These are phyloP conservation scores for Vombatus ursinus DNA, from an alignment of 2,113 vertebrate genomes.

Conservation along the genomic window DNA sequence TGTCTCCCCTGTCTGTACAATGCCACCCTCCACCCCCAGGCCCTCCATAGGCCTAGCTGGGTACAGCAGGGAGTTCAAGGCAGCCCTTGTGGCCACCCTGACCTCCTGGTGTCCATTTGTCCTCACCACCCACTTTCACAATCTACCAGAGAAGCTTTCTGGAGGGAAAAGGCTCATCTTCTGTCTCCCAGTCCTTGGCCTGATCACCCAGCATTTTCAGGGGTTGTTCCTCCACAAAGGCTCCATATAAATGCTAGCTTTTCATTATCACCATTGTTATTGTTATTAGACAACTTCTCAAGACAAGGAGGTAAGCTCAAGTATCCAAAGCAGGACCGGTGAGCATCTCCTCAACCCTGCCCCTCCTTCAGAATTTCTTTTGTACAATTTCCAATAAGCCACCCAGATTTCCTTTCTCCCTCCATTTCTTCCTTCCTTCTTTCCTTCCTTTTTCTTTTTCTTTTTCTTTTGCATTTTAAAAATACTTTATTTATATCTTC, in stretches of 20 bases:
- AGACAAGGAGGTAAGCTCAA: too few relatives aligned
- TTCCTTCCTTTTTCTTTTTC: too few relatives aligned
- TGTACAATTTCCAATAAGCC: not conserved
- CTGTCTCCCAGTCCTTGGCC: not conserved
- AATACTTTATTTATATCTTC: too few relatives aligned
- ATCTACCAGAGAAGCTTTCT: not conserved
- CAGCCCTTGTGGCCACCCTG: too few relatives aligned
- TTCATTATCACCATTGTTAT: not conserved
- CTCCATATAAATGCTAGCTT: not conserved
- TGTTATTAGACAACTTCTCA: not conserved
- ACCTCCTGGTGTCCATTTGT: too few relatives aligned
- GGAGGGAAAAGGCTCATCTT: not conserved
- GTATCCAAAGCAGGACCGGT: too few relatives aligned
- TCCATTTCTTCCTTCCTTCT: rapidly evolving
- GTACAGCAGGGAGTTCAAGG: too few relatives aligned
- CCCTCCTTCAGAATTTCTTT: not conserved
- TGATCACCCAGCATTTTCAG: not conserved
- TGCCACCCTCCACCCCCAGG: not conserved
- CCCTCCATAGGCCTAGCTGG: not conserved
- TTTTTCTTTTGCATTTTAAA: too few relatives aligned
- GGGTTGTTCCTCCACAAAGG: too few relatives aligned
- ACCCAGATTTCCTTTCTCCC: not conserved
- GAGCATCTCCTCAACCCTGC: not conserved
- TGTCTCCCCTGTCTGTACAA: not conserved
- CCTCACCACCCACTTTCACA: too few relatives aligned